Evolutionary conservation across 2,888 invertebrate species (phyloP), one percentile per base, ranked within the genome.

Genomic region (Carterocephalus palaemon): DNA sequence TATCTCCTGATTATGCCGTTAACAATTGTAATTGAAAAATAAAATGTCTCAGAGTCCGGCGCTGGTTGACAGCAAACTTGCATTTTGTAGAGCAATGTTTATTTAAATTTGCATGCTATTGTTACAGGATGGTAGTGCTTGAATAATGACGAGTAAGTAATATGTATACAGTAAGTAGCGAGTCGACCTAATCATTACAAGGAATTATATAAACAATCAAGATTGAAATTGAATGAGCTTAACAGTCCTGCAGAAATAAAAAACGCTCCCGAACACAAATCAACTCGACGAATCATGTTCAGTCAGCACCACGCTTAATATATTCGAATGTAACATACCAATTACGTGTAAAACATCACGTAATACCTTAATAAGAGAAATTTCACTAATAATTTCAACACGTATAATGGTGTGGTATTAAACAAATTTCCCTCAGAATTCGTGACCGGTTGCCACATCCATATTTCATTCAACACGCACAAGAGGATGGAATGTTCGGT

Each of bases 1-100:
- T 73, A 73, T 69, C 75, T 73, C 74, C 70, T 77, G 81, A 85
- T 85, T 84, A 83, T 83, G 75, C 76, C 80, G 81, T 79, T 83
- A 80, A 85, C 84, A 83, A 85, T 84, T 70, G 80, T 83, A 83
- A 84, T 83, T 85, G 83, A 84, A 85, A 83, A 84, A 84, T 83
- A 82, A 79, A 73, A 36, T 23, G 43, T 43, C 29, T 29, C 28
- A 10, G 8, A 43, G 51, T 62, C 36, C 57, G 48, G 46, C 36
- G 48, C 57, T 56, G 57, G 43, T 9, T 15, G 23, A 34, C 34
- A 34, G 13, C n/a, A 9, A n/a, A 13, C 13, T 23, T 17, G 8
- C 28, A 16, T 32, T 17, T 36, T 22, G 22, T 42, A 24, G 22
- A 28, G 6, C 12, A 13, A 1, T 15, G n/a, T n/a, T 15, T n/a